A percentile compares a stretch with the other conserved stretches of the same genome.
Evolutionary conservation across 2,888 invertebrate species (phyloP).

Genomic region (Lasioglossum lativentre): DNA sequence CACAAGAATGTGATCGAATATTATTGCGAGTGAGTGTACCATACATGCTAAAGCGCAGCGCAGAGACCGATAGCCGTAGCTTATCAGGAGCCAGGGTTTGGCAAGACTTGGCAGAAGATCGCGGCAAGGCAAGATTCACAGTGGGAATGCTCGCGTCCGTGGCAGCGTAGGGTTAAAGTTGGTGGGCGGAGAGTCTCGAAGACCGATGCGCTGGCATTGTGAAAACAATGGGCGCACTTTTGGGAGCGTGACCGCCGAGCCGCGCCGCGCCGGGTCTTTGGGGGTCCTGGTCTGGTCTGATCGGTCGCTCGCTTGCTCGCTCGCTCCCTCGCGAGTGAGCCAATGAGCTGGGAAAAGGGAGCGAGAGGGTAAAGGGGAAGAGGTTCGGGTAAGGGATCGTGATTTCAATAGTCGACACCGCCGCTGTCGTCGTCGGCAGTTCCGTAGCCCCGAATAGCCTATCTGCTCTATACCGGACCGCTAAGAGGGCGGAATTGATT

Average conservation of each 20-base stretch:
- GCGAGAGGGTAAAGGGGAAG: background rate
- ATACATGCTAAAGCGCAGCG: background rate
- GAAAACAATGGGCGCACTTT: conserved; percentile 35
- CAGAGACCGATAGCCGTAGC: background rate
- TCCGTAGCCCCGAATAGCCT: conserved; percentile 66
- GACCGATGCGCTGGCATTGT: conserved; percentile 28
- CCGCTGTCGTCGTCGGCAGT: conserved; percentile 69
- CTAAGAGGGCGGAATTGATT: conserved; percentile 84
- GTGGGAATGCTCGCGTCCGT: background rate
- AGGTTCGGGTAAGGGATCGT: conserved; percentile 65
- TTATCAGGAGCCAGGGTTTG: background rate
- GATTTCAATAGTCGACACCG: conserved; percentile 82
- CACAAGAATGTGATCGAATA: background rate
- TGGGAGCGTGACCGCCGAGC: conserved; percentile 29
- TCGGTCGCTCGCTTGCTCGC: background rate
- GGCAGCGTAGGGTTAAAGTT: conserved; percentile 24
- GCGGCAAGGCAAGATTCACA: background rate
- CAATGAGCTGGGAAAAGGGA: background rate
- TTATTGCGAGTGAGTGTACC: background rate
- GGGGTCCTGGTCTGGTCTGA: conserved; percentile 13
- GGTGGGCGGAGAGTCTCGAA: background rate
- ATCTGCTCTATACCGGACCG: conserved; percentile 72
- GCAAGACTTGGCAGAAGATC: background rate
- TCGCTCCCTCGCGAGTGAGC: conserved; percentile 17
- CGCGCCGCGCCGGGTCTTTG: conserved; percentile 18